Percentiles rank a stretch among this genome's conserved stretches.
Conservation (phyloP, 2,113 vertebrate species). For the Gymnocephalus cernua region DNA sequence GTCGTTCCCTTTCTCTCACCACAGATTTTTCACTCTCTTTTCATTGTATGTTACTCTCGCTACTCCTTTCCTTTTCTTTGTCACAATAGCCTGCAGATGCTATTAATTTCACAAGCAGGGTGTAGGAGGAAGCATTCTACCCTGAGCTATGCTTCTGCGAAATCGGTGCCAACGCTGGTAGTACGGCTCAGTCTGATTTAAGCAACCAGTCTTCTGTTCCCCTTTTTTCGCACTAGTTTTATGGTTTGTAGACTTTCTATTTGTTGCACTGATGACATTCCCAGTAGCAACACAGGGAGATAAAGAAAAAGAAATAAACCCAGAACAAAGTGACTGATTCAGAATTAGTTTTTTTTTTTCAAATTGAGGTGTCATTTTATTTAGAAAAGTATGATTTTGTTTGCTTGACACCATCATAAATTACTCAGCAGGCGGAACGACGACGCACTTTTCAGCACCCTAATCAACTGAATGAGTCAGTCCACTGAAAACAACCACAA, state of each 20-base stretch:
- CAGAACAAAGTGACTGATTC: neutral
- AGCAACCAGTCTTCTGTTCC: slow-evolving; percentile 23
- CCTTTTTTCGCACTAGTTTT: neutral
- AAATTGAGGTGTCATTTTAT: slow-evolving; percentile 6
- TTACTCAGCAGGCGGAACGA: slow-evolving; percentile 4
- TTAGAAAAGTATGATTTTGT: neutral
- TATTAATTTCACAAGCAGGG: slow-evolving; percentile 60
- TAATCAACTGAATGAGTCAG: slow-evolving; percentile 13
- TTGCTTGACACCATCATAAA: slow-evolving; percentile 34
- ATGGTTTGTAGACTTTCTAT: slow-evolving; percentile 23
- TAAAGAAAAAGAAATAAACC: neutral
- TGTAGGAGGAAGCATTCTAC: slow-evolving; percentile 65
- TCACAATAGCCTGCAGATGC: slow-evolving; percentile 58
- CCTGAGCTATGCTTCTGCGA: slow-evolving; percentile 20
- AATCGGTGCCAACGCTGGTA: slow-evolving; percentile 17
- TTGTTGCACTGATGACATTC: slow-evolving; percentile 25
- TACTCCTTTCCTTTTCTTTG: slow-evolving; percentile 20
- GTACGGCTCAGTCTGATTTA: slow-evolving; percentile 14
- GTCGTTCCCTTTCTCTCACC: neutral
- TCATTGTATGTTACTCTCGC: slow-evolving; percentile 11
- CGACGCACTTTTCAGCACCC: neutral
- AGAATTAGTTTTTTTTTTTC: slow-evolving; percentile 8
- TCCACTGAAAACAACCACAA: slow-evolving; percentile 19
- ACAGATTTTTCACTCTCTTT: slow-evolving; percentile 23
- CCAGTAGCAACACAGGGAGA: neutral